A percentile compares a stretch with the other conserved stretches of the same genome.
Evolutionary conservation across 2,113 vertebrate genomes (phyloP).

Genomic region (Burhinus oedicnemus): DNA sequence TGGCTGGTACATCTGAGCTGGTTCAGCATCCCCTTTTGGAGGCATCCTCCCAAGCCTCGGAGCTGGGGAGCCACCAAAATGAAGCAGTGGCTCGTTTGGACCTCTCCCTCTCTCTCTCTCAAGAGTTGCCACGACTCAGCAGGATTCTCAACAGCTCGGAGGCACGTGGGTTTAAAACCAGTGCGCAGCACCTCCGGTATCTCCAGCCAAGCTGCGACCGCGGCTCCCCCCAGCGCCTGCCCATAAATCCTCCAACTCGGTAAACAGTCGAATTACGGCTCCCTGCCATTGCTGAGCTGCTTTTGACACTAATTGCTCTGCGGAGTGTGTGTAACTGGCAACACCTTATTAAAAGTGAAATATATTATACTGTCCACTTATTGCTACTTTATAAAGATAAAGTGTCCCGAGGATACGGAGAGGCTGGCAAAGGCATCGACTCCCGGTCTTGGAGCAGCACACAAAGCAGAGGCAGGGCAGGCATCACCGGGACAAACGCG

Average conservation of each 20-base stretch:
- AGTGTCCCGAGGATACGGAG: constrained; percentile 31
- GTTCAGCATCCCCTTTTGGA: neutral
- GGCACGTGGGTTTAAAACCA: neutral
- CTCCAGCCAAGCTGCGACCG: neutral
- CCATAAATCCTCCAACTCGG: constrained; percentile 68
- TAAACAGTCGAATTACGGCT: constrained; percentile 60
- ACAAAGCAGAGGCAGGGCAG: neutral
- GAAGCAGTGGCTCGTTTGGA: rapidly evolving
- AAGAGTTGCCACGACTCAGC: neutral
- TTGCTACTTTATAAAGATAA: constrained; percentile 79
- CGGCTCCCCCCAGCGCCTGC: neutral
- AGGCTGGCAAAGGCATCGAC: constrained; percentile 54
- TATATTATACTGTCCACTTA: constrained; percentile 79
- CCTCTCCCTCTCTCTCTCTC: neutral
- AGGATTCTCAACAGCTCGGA: neutral
- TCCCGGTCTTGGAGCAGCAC: neutral
- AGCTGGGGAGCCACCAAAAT: rapidly evolving
- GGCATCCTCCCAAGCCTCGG: neutral
- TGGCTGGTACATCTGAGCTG: neutral
- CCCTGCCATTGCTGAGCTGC: constrained; percentile 68
- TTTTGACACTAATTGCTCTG: constrained; percentile 80
- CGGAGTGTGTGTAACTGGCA: constrained; percentile 72
- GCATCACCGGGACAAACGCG: neutral
- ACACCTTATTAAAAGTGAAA: constrained; percentile 84
- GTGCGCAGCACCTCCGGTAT: neutral